Percentiles rank a stretch among this genome's conserved stretches.
Evolutionary conservation across 2,888 invertebrate genomes (phyloP).

Genomic region (Bibio marci): DNA sequence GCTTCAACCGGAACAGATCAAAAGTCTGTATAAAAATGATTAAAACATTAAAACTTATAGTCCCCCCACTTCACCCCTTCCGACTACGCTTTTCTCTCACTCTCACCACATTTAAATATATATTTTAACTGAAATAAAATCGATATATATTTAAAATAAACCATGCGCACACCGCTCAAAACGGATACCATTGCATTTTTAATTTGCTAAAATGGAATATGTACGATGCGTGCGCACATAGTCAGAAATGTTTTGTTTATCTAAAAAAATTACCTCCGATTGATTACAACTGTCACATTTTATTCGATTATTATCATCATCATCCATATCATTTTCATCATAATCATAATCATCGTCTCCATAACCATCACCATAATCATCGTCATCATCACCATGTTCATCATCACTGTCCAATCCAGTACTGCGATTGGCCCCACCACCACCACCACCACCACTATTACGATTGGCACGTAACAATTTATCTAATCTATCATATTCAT

Average conservation of each 20-base stretch:
- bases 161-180: no score
- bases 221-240: no score
- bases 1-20: no score
- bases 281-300: constrained; percentile 13
- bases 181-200: no score
- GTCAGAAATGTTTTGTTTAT: no score
- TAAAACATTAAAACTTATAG: no score
- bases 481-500: constrained; percentile 77
- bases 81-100: no score
- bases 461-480: constrained; percentile 45
- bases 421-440: constrained; percentile 4
- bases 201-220: no score
- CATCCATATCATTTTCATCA: background rate
- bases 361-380: background rate
- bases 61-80: no score
- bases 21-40: no score
- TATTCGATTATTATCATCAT: constrained; percentile 9
- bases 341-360: constrained; percentile 6
- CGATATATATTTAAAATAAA: no score
- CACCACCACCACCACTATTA: constrained; percentile 7
- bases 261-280: constrained; percentile 24
- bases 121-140: background rate
- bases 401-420: background rate
- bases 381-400: constrained; percentile 8
- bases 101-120: no score